A percentile compares a stretch with the other conserved stretches of the same genome.
Evolutionary conservation across 2,888 invertebrate species (phyloP).

Genomic region (Argyresthia albistria): DNA sequence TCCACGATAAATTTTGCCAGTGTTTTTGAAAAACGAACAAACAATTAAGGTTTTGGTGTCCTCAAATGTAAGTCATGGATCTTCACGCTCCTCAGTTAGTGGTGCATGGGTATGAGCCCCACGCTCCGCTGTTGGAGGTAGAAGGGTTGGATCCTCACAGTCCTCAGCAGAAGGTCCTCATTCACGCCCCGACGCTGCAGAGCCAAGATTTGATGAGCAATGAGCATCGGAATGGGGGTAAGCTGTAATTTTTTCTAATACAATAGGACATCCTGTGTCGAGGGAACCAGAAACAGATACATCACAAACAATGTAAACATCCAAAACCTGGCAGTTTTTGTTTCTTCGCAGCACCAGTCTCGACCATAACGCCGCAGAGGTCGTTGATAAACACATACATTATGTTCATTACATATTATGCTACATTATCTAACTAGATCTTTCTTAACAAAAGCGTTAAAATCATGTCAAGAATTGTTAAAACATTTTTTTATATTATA

Average conservation of each 20-base stretch:
- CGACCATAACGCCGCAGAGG: too few species aligned
- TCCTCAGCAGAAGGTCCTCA: slow-evolving; percentile 62
- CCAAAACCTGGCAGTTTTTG: too few species aligned
- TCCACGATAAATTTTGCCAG: neutral
- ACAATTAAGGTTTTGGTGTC: slow-evolving; percentile 19
- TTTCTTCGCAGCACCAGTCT: too few species aligned
- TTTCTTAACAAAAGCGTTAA: too few species aligned
- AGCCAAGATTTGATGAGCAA: slow-evolving; percentile 52
- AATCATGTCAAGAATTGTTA: too few species aligned
- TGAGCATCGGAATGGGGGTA: slow-evolving; percentile 63
- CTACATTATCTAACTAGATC: too few species aligned
- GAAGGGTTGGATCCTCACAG: slow-evolving; percentile 62
- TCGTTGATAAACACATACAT: too few species aligned
- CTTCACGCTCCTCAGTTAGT: slow-evolving; percentile 58
- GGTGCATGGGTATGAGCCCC: slow-evolving; percentile 61
- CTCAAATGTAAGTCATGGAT: slow-evolving; percentile 38
- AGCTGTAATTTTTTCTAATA: slow-evolving; percentile 12
- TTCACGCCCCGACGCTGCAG: slow-evolving; percentile 56
- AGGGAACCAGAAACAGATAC: too few species aligned
- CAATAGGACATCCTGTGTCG: too few species aligned
- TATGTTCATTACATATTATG: too few species aligned
- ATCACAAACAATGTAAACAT: too few species aligned
- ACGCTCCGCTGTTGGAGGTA: slow-evolving; percentile 57
- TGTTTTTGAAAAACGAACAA: neutral
- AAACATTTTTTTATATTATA: too few species aligned